Percentiles rank a stretch among this genome's conserved stretches.
These are phyloP conservation scores for Cryptotis parvus DNA, from an alignment of 2,113 vertebrate species.

Conservation along the genomic window DNA sequence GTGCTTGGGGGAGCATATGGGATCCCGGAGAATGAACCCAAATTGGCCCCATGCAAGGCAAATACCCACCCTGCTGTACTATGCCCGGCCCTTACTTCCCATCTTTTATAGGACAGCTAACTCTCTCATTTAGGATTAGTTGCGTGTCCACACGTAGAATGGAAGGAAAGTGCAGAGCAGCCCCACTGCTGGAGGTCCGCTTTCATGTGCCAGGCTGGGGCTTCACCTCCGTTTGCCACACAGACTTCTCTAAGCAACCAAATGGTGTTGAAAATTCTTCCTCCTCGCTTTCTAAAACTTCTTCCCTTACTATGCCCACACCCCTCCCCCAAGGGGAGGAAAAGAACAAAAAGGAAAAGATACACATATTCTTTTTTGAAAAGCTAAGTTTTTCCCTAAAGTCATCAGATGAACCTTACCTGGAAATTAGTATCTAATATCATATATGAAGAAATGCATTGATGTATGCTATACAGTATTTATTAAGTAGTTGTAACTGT, in stretches of 20 bases:
- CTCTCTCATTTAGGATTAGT: conserved; percentile 58
- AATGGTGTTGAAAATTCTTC: neutral
- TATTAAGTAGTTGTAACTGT: conserved; percentile 72
- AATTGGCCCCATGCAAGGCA: too few species aligned
- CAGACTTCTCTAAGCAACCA: neutral
- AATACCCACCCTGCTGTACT: too few species aligned
- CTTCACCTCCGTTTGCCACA: conserved; percentile 59
- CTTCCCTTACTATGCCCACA: neutral
- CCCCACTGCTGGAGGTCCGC: neutral
- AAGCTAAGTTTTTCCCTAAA: conserved; percentile 51
- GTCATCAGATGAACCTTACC: conserved; percentile 38
- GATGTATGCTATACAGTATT: conserved; percentile 70
- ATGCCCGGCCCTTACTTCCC: too few species aligned
- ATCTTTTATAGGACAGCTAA: conserved; percentile 61
- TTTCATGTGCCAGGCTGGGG: neutral
- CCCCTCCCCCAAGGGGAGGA: neutral
- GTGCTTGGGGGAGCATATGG: too few species aligned
- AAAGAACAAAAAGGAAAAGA: conserved; percentile 12
- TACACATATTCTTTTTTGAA: conserved; percentile 56
- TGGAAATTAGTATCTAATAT: conserved; percentile 65
- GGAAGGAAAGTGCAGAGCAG: neutral
- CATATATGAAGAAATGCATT: conserved; percentile 74
- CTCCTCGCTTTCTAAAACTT: neutral
- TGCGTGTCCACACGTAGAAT: neutral
- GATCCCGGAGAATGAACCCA: too few species aligned